Conservation (phyloP, 2,888 invertebrate genomes). For the Itoplectis maculator region DNA sequence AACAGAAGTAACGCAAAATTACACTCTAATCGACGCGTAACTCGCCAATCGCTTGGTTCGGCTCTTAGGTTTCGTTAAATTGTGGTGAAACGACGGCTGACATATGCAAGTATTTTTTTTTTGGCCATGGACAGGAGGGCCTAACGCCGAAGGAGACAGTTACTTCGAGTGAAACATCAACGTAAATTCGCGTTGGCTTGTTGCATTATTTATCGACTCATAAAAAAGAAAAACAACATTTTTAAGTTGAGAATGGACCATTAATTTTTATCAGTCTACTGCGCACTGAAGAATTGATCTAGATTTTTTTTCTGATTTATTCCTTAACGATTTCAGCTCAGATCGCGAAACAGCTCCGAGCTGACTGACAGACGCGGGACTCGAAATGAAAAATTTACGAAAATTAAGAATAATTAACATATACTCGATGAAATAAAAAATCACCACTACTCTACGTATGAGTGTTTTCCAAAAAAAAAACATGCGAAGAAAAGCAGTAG, state of each 20-base stretch:
- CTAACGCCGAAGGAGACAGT: background rate
- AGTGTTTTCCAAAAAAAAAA: conserved; percentile 54
- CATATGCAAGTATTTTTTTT: background rate
- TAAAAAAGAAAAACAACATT: background rate
- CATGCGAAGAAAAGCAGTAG: conserved; percentile 66
- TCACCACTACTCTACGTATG: conserved; percentile 59
- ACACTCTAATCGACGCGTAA: conserved; percentile 52
- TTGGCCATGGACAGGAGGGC: conserved; percentile 17
- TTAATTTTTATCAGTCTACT: conserved; percentile 5
- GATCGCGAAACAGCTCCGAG: background rate
- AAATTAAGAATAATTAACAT: background rate
- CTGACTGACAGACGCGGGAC: background rate
- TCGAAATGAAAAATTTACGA: conserved; percentile 8
- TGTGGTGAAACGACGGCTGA: conserved; percentile 5
- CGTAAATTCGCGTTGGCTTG: conserved; percentile 22
- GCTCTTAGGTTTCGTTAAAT: conserved; percentile 1
- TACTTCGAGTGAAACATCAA: conserved; percentile 5
- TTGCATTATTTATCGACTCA: conserved; percentile 14
- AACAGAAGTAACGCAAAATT: conserved; percentile 43
- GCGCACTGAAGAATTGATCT: conserved; percentile 4
- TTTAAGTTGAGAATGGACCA: conserved; percentile 13
- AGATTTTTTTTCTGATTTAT: background rate
- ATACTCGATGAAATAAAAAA: conserved; percentile 37
- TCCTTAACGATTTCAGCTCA: background rate
- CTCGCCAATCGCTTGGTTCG: background rate